These are phyloP conservation scores for Xylophagus ater DNA, from an alignment of 2,888 invertebrate species.

Conservation along the genomic window DNA sequence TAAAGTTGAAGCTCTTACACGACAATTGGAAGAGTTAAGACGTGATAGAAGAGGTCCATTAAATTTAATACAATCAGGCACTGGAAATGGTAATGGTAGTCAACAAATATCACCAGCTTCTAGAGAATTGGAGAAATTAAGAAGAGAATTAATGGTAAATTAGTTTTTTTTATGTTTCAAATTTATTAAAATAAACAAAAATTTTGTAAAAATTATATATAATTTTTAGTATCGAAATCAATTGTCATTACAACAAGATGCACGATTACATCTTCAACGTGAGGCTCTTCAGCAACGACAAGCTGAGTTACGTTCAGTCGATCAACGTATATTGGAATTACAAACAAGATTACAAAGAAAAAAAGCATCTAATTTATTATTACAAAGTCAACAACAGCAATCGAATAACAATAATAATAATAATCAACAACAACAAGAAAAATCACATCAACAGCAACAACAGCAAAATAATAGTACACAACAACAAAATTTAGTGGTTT, in stretches of 20 bases:
- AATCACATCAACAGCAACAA: constrained; percentile 31
- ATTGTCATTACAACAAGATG: constrained; percentile 89
- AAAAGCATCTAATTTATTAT: constrained; percentile 68
- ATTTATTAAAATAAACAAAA: too few species aligned
- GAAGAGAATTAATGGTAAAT: constrained; percentile 83
- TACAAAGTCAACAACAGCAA: constrained; percentile 38
- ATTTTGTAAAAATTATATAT: too few species aligned
- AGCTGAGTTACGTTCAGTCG: constrained; percentile 85
- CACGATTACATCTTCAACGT: constrained; percentile 76
- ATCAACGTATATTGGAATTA: constrained; percentile 85
- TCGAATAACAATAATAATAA: constrained; percentile 33
- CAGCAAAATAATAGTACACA: constrained; percentile 3
- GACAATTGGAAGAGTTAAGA: constrained; percentile 85
- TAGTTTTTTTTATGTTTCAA: constrained; percentile 1
- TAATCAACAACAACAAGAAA: constrained; percentile 37
- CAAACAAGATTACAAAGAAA: constrained; percentile 85
- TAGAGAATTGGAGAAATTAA: constrained; percentile 82
- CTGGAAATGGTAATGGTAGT: constrained; percentile 25
- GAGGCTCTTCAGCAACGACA: constrained; percentile 79
- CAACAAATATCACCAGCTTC: constrained; percentile 60
- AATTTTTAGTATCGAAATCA: constrained; percentile 91
- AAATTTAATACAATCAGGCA: constrained; percentile 28
- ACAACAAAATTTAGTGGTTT: constrained; percentile 7
- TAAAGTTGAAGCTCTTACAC: constrained; percentile 90
- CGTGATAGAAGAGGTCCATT: constrained; percentile 52